A percentile compares a stretch with the other conserved stretches of the same genome.
phyloP scores from a whole-genome alignment of 1,140 invertebrate genomes.

The Brachionus koreanus region DNA sequence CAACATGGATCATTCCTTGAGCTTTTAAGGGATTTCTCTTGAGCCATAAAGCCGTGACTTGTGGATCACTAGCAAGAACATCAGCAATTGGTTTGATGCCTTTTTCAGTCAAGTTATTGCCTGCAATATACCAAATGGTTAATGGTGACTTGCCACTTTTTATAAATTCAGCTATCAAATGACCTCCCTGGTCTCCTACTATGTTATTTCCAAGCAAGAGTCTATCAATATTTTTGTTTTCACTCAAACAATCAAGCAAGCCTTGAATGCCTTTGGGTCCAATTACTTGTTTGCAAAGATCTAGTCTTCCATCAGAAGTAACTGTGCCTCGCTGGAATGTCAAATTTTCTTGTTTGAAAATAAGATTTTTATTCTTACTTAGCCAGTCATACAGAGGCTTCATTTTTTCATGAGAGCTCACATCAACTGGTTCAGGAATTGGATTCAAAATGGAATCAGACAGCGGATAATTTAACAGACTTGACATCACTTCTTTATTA shows the following conservation, averaged over 20 bases:
- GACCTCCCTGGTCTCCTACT: not conserved
- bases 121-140: constrained; percentile 39
- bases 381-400: constrained; percentile 32
- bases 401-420: constrained; percentile 5
- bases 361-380: not conserved
- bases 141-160: not conserved
- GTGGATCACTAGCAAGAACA: not conserved
- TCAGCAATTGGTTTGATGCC: constrained; percentile 12
- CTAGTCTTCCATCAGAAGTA: constrained; percentile 24
- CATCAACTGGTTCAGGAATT: constrained; percentile 26
- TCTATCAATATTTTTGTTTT: not conserved
- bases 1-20: constrained; percentile 10
- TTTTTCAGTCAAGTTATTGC: constrained; percentile 27
- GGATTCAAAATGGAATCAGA: constrained; percentile 37
- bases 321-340: constrained; percentile 19
- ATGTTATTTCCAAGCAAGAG: constrained; percentile 43
- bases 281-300: constrained; percentile 44
- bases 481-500: not conserved
- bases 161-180: constrained; percentile 26
- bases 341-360: not conserved
- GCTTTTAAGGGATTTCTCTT: constrained; percentile 41
- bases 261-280: constrained; percentile 37
- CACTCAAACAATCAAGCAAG: not conserved
- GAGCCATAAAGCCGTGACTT: constrained; percentile 36
- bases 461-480: not conserved